phyloP scores from a whole-genome alignment of 1,140 invertebrate species.

The Agrypnia vestita region DNA sequence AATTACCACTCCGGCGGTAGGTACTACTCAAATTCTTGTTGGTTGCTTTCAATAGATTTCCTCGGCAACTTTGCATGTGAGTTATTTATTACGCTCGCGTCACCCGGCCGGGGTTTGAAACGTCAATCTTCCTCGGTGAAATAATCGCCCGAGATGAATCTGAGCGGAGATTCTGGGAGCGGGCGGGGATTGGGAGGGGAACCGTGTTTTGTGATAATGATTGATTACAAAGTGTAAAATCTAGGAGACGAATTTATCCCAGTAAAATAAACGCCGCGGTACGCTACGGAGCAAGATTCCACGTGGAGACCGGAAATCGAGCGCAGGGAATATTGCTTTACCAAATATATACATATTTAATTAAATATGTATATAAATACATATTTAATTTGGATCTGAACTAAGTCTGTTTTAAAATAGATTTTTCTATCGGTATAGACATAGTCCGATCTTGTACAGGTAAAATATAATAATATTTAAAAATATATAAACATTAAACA shows the following conservation, averaged over 20 bases:
- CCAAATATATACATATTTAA: too few species aligned
- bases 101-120: constrained; percentile 46
- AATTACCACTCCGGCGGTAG: not conserved
- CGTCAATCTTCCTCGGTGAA: constrained; percentile 52
- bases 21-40: not conserved
- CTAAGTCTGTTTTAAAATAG: too few species aligned
- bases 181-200: not conserved
- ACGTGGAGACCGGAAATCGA: too few species aligned
- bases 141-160: constrained; percentile 52
- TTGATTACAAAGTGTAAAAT: constrained; percentile 53
- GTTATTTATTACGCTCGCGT: constrained; percentile 50
- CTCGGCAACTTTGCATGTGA: constrained; percentile 51
- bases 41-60: constrained; percentile 6
- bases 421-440: too few species aligned
- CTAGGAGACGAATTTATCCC: constrained; percentile 46
- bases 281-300: too few species aligned
- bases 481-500: too few species aligned
- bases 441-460: too few species aligned
- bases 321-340: too few species aligned
- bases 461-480: too few species aligned
- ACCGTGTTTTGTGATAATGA: constrained; percentile 53
- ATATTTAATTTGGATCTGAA: too few species aligned
- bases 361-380: too few species aligned
- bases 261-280: constrained; percentile 22
- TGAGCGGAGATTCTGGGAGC: not conserved